Evolutionary conservation across 2,113 vertebrate species (phyloP).

Genomic region (Solea senegalensis): DNA sequence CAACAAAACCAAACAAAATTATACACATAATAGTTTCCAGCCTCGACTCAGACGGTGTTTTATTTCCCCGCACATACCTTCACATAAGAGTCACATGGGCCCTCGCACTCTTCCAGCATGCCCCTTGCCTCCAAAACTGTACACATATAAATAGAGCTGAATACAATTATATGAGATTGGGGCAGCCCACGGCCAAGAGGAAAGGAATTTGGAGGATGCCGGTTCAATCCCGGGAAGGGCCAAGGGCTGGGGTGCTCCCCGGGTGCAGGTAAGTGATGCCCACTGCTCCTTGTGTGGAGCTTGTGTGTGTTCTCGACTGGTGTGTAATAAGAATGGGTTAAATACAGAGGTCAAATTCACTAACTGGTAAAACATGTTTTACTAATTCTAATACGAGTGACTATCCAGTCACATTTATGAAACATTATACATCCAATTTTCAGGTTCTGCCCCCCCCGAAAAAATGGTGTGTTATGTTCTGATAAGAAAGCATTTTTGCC

Average conservation of each 20-base stretch:
- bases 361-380: too few relatives aligned
- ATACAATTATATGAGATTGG: neutral
- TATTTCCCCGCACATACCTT: slow-evolving; percentile 78
- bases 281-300: too few relatives aligned
- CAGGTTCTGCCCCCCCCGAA: neutral
- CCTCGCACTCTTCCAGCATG: slow-evolving; percentile 69
- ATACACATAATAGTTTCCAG: neutral
- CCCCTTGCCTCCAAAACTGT: slow-evolving; percentile 87
- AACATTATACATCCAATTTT: neutral
- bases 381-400: neutral
- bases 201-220: too few relatives aligned
- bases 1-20: neutral
- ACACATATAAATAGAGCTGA: slow-evolving; percentile 24
- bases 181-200: too few relatives aligned
- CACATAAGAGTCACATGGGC: slow-evolving; percentile 82
- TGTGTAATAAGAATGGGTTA: too few relatives aligned
- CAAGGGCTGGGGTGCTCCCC: too few relatives aligned
- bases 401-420: slow-evolving; percentile 7
- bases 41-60: neutral
- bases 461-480: neutral
- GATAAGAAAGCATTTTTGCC: neutral
- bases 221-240: too few relatives aligned
- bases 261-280: too few relatives aligned
- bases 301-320: too few relatives aligned
- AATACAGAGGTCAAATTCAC: too few relatives aligned